These are phyloP conservation scores for Acromyrmex heyeri DNA, from an alignment of 1,140 invertebrate species.

Conservation along the genomic window DNA sequence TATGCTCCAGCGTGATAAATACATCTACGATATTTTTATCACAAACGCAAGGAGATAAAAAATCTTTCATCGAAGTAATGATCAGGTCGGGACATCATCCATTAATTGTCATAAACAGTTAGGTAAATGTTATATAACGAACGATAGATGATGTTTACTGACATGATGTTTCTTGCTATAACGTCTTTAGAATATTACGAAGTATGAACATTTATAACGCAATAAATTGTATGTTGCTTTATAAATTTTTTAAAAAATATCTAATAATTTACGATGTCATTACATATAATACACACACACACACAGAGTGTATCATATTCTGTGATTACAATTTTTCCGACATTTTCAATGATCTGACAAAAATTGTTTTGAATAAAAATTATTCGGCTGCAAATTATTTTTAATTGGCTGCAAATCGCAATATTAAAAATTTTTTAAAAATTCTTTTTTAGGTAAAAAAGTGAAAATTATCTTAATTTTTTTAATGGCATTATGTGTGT, in stretches of 20 bases:
- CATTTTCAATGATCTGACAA: no score
- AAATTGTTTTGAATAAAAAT: no score
- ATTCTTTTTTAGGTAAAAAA: no score
- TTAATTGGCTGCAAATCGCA: no score
- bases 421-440: no score
- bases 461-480: no score
- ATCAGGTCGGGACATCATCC: neutral
- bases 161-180: neutral
- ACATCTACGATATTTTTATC: neutral
- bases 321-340: no score
- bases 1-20: neutral
- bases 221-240: neutral
- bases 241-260: neutral
- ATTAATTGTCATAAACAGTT: slow-evolving; percentile 13
- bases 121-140: slow-evolving; percentile 16
- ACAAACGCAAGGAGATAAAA: neutral
- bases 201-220: neutral
- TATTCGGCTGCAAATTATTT: no score
- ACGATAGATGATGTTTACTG: neutral
- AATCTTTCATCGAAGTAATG: slow-evolving; percentile 13
- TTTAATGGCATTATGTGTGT: no score
- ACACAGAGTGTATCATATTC: no score
- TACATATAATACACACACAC: neutral
- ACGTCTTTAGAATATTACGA: neutral
- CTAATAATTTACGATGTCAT: neutral